Conservation (phyloP, 2,888 invertebrate genomes). For the Empis stercorea region DNA sequence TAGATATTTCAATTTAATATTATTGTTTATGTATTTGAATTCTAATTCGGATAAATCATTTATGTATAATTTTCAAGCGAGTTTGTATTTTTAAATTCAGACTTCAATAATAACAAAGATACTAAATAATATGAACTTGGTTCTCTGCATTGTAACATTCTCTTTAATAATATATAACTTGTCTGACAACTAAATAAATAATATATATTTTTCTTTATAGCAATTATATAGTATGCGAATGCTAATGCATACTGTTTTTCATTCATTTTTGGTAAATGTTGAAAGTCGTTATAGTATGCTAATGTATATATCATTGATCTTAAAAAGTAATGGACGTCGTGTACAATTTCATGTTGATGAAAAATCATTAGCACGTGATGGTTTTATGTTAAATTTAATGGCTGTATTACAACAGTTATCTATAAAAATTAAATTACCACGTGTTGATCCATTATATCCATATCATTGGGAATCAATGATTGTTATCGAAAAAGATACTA, state of each 20-base stretch:
- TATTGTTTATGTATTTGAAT: no score
- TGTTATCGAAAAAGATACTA: conserved; percentile 64
- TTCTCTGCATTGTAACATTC: no score
- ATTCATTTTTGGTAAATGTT: conserved; percentile 68
- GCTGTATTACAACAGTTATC: conserved; percentile 83
- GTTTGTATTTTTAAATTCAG: no score
- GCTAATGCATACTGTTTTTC: conserved; percentile 68
- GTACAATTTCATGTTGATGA: conserved; percentile 86
- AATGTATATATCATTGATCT: conserved; percentile 61
- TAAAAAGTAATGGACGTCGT: conserved; percentile 73
- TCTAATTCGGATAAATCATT: no score
- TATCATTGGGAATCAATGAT: conserved; percentile 68
- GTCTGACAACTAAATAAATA: no score
- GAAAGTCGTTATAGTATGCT: conserved; percentile 69
- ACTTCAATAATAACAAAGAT: no score
- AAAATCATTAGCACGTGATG: conserved; percentile 76
- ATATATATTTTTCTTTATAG: conserved; percentile 34
- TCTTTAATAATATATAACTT: background rate
- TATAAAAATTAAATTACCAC: conserved; percentile 77
- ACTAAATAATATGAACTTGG: no score
- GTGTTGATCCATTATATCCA: conserved; percentile 79
- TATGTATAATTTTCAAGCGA: no score
- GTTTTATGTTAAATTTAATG: conserved; percentile 89
- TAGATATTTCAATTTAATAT: no score
- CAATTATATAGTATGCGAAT: conserved; percentile 67